phyloP scores from a whole-genome alignment of 2,888 invertebrate species.

The Lycia hirtaria region DNA sequence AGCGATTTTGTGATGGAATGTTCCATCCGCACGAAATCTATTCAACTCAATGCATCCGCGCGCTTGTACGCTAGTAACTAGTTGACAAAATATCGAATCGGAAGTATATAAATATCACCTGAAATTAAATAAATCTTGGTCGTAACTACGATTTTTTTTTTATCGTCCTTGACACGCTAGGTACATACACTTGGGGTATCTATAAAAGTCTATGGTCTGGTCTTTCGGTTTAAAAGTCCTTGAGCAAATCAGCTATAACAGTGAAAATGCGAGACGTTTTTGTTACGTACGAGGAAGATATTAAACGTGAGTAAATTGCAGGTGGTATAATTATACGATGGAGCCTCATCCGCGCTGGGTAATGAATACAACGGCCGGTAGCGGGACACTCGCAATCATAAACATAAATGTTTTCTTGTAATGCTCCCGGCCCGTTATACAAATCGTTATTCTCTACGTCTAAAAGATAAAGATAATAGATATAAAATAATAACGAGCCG shows the following conservation, averaged over 20 bases:
- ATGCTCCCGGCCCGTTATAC: constrained; percentile 51
- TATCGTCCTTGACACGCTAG: too few species aligned
- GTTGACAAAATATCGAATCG: too few species aligned
- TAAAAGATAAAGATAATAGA: constrained; percentile 40
- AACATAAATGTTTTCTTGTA: constrained; percentile 61
- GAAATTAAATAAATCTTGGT: too few species aligned
- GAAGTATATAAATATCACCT: too few species aligned
- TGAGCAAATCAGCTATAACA: constrained; percentile 24
- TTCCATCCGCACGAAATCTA: too few species aligned
- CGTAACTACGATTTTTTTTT: too few species aligned
- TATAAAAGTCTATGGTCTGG: too few species aligned
- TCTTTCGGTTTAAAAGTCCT: constrained; percentile 18
- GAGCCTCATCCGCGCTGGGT: constrained; percentile 54
- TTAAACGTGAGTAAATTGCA: constrained; percentile 53
- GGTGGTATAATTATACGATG: constrained; percentile 62
- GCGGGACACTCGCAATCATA: constrained; percentile 63
- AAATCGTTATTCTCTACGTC: constrained; percentile 42
- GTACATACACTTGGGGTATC: too few species aligned
- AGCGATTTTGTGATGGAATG: too few species aligned
- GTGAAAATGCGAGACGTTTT: constrained; percentile 36
- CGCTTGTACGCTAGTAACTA: too few species aligned
- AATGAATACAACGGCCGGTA: constrained; percentile 61
- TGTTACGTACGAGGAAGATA: constrained; percentile 40
- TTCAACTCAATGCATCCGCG: too few species aligned
- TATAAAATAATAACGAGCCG: constrained; percentile 32